Evolutionary conservation across 2,797 vertebrate species (phyloP).

Genomic region (Lycodopsis pacificus): DNA sequence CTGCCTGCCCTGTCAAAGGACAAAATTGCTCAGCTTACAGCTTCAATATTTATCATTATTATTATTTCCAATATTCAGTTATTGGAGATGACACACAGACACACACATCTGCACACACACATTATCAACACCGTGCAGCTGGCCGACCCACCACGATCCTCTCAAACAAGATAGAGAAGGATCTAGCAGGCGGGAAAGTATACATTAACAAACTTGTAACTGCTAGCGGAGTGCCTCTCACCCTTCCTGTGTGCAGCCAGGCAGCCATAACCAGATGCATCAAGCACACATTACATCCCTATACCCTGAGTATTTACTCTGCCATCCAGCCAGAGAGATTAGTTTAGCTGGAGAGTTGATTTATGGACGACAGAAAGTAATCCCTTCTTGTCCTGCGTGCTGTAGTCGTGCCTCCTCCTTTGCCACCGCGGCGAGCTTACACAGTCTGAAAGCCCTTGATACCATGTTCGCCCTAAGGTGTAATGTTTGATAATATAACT

Average conservation of each 20-base stretch:
- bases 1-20: background rate
- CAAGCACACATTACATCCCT: conserved; percentile 79
- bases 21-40: conserved; percentile 17
- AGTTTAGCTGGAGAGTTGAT: conserved; percentile 91
- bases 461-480: conserved; percentile 94
- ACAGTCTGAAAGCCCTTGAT: conserved; percentile 88
- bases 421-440: conserved; percentile 76
- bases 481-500: conserved; percentile 99
- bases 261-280: conserved; percentile 77
- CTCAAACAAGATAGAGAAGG: conserved; percentile 73
- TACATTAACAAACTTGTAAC: conserved; percentile 84
- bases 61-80: conserved; percentile 12
- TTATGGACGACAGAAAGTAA: conserved; percentile 94
- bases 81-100: conserved; percentile 31
- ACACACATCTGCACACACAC: conserved; percentile 18
- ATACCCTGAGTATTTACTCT: conserved; percentile 84
- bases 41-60: conserved; percentile 31
- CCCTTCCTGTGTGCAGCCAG: conserved; percentile 63
- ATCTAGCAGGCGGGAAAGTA: conserved; percentile 57
- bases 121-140: conserved; percentile 37
- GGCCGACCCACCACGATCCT: conserved; percentile 36
- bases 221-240: conserved; percentile 68
- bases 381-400: conserved; percentile 87
- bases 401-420: conserved; percentile 86
- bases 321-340: conserved; percentile 90